These are phyloP conservation scores for Zaprionus obscuricornis DNA, from an alignment of 2,888 invertebrate genomes.

Conservation along the genomic window DNA sequence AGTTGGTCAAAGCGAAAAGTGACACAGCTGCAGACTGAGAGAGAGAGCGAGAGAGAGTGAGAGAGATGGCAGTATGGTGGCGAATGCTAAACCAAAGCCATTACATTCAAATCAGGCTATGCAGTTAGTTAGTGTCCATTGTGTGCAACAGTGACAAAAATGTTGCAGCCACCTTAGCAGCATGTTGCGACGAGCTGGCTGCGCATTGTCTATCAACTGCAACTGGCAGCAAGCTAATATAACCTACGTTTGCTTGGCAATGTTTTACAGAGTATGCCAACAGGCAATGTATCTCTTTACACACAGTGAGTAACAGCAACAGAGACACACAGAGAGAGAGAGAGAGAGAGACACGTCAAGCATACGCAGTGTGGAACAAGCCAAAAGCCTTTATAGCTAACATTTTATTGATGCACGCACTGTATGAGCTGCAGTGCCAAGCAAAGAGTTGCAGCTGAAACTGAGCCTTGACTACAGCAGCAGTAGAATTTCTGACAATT, in stretches of 20 bases:
- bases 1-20: constrained; percentile 47
- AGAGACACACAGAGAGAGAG: background rate
- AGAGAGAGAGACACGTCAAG: constrained; percentile 42
- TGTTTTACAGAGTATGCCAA: constrained; percentile 14
- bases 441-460: background rate
- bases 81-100: constrained; percentile 49
- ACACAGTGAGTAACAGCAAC: background rate
- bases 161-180: background rate
- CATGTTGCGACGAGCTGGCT: background rate
- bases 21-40: constrained; percentile 3
- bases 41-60: background rate
- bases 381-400: constrained; percentile 53
- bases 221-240: too few species aligned
- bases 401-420: constrained; percentile 68
- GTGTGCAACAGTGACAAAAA: constrained; percentile 31
- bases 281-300: constrained; percentile 3
- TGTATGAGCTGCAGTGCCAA: constrained; percentile 16
- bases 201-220: too few species aligned
- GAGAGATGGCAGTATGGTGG: background rate
- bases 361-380: constrained; percentile 53
- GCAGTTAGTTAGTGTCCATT: constrained; percentile 75
- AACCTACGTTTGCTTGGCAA: too few species aligned
- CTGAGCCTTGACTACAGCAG: constrained; percentile 23
- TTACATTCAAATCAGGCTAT: constrained; percentile 75
- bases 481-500: constrained; percentile 60